Conservation (phyloP, 2,888 invertebrate species). For the Melanchra persicariae region DNA sequence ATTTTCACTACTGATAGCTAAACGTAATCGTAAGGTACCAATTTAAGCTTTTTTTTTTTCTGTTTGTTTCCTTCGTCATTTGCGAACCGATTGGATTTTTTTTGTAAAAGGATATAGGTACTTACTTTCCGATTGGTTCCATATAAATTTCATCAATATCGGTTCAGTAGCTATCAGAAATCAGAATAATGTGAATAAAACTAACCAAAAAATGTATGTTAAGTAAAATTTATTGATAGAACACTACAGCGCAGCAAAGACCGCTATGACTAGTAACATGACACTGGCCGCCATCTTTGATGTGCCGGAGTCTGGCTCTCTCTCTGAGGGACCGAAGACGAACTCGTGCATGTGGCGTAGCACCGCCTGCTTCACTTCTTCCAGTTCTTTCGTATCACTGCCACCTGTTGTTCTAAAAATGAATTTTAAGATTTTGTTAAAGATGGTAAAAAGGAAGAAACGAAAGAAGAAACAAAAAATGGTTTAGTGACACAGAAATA, state of each 20-base stretch:
- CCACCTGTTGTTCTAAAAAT: slow-evolving; percentile 66
- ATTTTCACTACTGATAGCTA: too few species aligned
- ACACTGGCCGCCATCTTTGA: background rate
- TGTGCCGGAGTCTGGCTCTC: background rate
- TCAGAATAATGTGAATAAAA: background rate
- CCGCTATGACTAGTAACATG: background rate
- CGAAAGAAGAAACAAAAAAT: too few species aligned
- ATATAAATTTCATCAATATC: too few species aligned
- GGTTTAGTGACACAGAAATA: background rate
- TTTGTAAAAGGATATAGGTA: too few species aligned
- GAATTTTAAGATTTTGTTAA: background rate
- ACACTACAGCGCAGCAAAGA: slow-evolving; percentile 12
- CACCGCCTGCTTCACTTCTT: slow-evolving; percentile 54
- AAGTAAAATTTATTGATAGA: slow-evolving; percentile 10
- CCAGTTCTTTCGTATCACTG: slow-evolving; percentile 72
- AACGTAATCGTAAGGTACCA: too few species aligned
- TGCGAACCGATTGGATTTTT: too few species aligned
- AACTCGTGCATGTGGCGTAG: slow-evolving; percentile 64
- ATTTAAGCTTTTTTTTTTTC: too few species aligned
- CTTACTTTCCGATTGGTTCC: too few species aligned
- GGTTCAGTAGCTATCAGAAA: too few species aligned
- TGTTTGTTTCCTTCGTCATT: too few species aligned
- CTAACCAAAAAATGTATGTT: background rate
- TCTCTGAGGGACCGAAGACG: slow-evolving; percentile 43
- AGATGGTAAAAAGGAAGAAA: background rate